Conservation (phyloP, 1,140 invertebrate species). For the Mylabris phalerata region DNA sequence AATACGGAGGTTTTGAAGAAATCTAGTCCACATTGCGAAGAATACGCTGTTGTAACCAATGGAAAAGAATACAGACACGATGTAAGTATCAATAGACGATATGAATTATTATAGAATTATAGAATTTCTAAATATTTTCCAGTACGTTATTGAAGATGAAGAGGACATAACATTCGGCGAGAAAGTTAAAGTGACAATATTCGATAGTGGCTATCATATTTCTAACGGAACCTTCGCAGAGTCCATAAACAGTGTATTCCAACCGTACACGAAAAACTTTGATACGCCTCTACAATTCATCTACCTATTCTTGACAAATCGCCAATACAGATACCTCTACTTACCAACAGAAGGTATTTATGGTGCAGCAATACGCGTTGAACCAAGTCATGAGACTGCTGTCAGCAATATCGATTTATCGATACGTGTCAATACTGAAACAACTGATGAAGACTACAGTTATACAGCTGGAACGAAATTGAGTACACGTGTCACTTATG, state of each 20-base stretch:
- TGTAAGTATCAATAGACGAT: constrained; percentile 23
- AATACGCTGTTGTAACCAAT: constrained; percentile 32
- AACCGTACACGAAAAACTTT: constrained; percentile 1
- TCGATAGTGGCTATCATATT: no score
- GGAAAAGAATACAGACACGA: constrained; percentile 29
- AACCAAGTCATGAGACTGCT: constrained; percentile 21
- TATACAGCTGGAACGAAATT: constrained; percentile 19
- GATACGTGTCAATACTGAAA: constrained; percentile 19
- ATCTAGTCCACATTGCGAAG: constrained; percentile 33
- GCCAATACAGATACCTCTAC: neutral
- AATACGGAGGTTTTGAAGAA: constrained; percentile 29
- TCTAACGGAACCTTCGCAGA: no score
- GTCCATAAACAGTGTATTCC: neutral
- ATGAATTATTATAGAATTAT: neutral
- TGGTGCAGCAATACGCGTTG: constrained; percentile 9
- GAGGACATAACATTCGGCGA: constrained; percentile 35
- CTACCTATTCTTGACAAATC: neutral
- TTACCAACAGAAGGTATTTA: constrained; percentile 9
- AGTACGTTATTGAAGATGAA: constrained; percentile 25
- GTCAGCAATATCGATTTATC: constrained; percentile 27
- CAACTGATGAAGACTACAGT: neutral
- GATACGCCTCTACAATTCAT: constrained; percentile 4
- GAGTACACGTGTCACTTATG: constrained; percentile 18
- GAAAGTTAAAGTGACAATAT: neutral
- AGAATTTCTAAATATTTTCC: constrained; percentile 7